Evolutionary conservation across 1,140 invertebrate species (phyloP).

Genomic region (Brachionus calyciflorus): DNA sequence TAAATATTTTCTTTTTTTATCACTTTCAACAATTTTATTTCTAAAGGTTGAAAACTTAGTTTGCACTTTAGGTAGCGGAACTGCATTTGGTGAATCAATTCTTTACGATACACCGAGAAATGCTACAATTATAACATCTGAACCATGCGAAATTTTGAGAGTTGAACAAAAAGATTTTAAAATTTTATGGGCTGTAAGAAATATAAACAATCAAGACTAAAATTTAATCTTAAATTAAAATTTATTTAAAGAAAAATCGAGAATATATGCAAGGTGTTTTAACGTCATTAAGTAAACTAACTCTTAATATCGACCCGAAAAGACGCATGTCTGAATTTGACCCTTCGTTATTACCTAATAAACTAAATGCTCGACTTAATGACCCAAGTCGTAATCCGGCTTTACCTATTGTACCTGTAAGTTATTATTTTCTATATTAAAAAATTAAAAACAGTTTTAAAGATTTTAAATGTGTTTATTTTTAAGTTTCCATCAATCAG

Average conservation of each 20-base stretch:
- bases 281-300: constrained; percentile 53
- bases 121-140: constrained; percentile 71
- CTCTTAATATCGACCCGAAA: constrained; percentile 44
- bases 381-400: constrained; percentile 45
- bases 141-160: constrained; percentile 71
- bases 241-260: constrained; percentile 55
- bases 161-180: constrained; percentile 74
- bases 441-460: not conserved
- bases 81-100: constrained; percentile 75
- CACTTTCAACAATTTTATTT: constrained; percentile 46
- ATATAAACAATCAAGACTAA: constrained; percentile 52
- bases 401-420: constrained; percentile 42
- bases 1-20: not conserved
- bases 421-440: no score
- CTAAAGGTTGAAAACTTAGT: constrained; percentile 66
- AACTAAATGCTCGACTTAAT: not conserved
- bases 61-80: constrained; percentile 71
- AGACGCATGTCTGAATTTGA: constrained; percentile 45
- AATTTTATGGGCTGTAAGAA: constrained; percentile 76
- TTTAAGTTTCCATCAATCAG: constrained; percentile 2
- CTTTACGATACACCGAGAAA: constrained; percentile 70
- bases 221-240: not conserved
- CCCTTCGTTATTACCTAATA: constrained; percentile 25
- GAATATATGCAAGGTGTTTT: constrained; percentile 57
- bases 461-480: not conserved